Base-by-base conservation (phyloP, 2,797 vertebrate species). In the Eleutherodactylus coqui region DNA sequence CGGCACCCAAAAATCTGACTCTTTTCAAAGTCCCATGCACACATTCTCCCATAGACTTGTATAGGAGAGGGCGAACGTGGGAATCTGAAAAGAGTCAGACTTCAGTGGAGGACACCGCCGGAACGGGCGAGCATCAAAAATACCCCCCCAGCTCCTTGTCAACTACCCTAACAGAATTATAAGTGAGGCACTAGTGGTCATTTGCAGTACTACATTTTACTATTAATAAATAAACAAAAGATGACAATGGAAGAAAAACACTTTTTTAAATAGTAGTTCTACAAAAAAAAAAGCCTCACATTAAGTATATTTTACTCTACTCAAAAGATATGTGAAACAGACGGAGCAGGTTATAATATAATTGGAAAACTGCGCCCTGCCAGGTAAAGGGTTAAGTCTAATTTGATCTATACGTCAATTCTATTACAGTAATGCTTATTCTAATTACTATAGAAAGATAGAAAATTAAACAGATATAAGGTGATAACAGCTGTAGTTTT, bases 381-480 rank as follows among this genome's bases (percentile, higher is more conserved):
- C 49, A 77, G 51, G 75, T 77, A 77, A 77, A 21, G 43, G 49
- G 49, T 55, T 77, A 77, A 77, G 19, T 38, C 41, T 67, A 38
- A 36, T 82, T 69, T 70, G 79, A 82, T 82, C 45, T 70, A 70
- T 82, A 82, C 69, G 43, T 82, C 79, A 82, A 53, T 82, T 70
- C 78, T 43, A 45, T 60, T 62, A 79, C n/a, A 16, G 29, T 49
- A 51, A 49, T 82, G 21, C 32, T 29, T 69, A 34, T 82, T 82
- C 64, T 82, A 82, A 82, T 82, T 53, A 82, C n/a, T 82, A 38
- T 6, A 11, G 69, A 69, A 70, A 69, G 16, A 60, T 49, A 45
- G 82, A 32, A 83, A 83, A 83, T 75, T 34, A 83, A 75, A 58
- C 82, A 45, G 70, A 75, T 60, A 83, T 58, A 75, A 83, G 53